Evolutionary conservation across 2,888 invertebrate genomes (phyloP).

Genomic region (Cactoblastis cactorum): DNA sequence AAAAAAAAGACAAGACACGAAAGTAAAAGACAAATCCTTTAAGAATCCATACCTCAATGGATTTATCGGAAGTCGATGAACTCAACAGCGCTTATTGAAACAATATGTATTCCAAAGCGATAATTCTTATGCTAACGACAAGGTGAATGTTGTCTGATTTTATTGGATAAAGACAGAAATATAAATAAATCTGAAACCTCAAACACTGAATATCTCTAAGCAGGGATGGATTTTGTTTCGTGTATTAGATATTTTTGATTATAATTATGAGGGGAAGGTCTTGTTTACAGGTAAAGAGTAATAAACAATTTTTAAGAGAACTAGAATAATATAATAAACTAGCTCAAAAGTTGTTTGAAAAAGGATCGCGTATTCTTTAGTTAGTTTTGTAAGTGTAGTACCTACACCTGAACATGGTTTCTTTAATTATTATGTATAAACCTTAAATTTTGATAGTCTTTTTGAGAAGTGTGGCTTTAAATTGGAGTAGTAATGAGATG

Average conservation of each 20-base stretch:
- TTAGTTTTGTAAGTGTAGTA: no score
- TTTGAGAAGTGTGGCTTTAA: no score
- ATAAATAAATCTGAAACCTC: constrained; percentile 1
- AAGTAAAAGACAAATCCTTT: constrained; percentile 13
- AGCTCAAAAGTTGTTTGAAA: no score
- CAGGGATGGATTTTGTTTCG: no score
- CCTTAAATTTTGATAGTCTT: no score
- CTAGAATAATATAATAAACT: no score
- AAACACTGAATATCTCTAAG: neutral
- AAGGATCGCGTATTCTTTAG: no score
- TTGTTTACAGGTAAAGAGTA: no score
- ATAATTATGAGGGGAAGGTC: neutral
- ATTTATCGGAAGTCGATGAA: constrained; percentile 59
- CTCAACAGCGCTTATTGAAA: constrained; percentile 42
- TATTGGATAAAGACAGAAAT: constrained; percentile 11
- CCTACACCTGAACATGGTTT: no score
- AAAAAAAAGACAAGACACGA: constrained; percentile 9
- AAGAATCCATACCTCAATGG: constrained; percentile 27
- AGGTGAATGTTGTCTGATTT: constrained; percentile 31
- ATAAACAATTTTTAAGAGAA: no score
- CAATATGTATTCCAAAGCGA: constrained; percentile 61
- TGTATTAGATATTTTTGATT: neutral
- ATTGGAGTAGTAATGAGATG: no score
- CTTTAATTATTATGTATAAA: no score
- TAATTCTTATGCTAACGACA: constrained; percentile 46